Evolutionary conservation across 2,113 vertebrate genomes (phyloP).

Genomic region (Prolemur simus): DNA sequence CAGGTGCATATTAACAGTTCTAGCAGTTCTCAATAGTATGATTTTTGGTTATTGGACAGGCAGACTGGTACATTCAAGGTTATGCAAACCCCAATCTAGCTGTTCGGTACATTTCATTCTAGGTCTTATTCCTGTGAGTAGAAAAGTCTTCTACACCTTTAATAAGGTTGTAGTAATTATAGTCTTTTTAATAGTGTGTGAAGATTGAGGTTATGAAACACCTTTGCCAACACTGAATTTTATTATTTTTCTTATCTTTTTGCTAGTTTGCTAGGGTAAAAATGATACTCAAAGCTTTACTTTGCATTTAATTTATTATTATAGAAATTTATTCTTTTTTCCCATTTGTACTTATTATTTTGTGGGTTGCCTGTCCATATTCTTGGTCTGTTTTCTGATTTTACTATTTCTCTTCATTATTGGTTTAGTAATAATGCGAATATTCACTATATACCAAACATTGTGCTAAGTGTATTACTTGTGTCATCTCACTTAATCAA

Average conservation of each 20-base stretch:
- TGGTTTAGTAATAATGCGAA: not conserved
- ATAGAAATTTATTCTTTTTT: not conserved
- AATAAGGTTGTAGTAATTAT: not conserved
- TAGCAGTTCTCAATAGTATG: not conserved
- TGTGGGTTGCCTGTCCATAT: not conserved
- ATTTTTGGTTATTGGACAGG: not conserved
- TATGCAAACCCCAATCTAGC: not conserved
- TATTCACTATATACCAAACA: not conserved
- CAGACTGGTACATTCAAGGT: not conserved
- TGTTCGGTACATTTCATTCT: not conserved
- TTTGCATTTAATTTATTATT: not conserved
- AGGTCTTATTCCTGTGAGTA: not conserved
- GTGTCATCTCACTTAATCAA: not conserved
- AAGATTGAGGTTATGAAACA: not conserved
- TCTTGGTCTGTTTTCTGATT: not conserved
- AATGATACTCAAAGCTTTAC: not conserved
- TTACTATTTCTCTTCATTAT: not conserved
- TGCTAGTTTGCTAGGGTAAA: not conserved
- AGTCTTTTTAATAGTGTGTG: not conserved
- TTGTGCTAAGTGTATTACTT: not conserved
- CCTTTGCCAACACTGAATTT: not conserved
- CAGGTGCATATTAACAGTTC: not conserved
- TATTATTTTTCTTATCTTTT: not conserved
- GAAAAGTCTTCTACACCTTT: not conserved
- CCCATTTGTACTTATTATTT: not conserved